These are phyloP conservation scores for Herminia tarsipennalis DNA, from an alignment of 2,888 invertebrate species.

Conservation along the genomic window DNA sequence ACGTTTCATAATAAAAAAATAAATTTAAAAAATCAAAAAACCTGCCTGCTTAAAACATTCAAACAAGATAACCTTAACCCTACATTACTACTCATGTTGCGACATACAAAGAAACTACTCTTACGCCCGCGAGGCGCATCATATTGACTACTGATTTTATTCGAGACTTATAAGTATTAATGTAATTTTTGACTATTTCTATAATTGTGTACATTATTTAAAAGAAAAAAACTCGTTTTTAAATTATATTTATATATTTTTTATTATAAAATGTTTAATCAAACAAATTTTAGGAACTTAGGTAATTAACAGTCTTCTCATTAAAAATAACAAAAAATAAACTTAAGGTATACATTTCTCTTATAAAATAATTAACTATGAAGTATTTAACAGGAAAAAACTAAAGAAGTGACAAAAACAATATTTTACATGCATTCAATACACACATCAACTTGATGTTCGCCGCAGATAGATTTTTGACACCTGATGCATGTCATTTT, in stretches of 20 bases:
- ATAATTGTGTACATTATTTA: background rate
- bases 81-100: background rate
- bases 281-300: background rate
- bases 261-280: background rate
- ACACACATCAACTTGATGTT: background rate
- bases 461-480: background rate
- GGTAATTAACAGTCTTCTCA: background rate
- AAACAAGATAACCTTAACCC: too few species aligned
- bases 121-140: background rate
- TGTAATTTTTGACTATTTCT: background rate
- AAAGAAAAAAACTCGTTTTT: background rate
- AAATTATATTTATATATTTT: background rate
- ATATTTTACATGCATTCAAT: background rate
- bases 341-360: too few species aligned
- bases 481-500: background rate
- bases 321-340: too few species aligned
- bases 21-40: too few species aligned
- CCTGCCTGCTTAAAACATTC: too few species aligned
- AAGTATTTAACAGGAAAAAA: background rate
- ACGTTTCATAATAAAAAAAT: too few species aligned
- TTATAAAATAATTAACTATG: background rate
- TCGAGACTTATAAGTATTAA: background rate
- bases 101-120: background rate
- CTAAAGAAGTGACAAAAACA: background rate
- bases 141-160: background rate